phyloP scores from a whole-genome alignment of 2,797 vertebrate genomes.

The Bovichtus diacanthus region DNA sequence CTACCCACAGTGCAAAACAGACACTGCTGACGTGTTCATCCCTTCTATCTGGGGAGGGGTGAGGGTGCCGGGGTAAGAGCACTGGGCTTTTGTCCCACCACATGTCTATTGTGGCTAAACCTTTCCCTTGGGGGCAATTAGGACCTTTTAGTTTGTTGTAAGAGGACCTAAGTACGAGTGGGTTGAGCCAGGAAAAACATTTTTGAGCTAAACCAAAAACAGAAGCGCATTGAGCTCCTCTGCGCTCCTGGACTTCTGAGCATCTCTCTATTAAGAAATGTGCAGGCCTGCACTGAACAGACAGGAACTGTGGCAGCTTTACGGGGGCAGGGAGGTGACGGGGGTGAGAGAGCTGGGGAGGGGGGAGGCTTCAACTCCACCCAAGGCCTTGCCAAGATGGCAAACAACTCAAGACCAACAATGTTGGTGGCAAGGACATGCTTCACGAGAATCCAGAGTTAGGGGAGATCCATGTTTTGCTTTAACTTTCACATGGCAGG shows the following conservation, averaged over 20 bases:
- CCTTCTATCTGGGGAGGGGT: slow-evolving; percentile 88
- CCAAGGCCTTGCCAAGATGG: slow-evolving; percentile 72
- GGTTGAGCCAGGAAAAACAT: slow-evolving; percentile 95
- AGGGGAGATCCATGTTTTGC: slow-evolving; percentile 68
- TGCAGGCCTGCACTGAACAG: slow-evolving; percentile 87
- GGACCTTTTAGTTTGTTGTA: slow-evolving; percentile 97
- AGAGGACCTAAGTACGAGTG: slow-evolving; percentile 94
- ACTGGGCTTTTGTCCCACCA: slow-evolving; percentile 95
- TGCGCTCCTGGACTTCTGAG: slow-evolving; percentile 82
- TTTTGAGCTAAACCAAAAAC: slow-evolving; percentile 95
- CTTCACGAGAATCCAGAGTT: slow-evolving; percentile 65
- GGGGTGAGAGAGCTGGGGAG: slow-evolving; percentile 57
- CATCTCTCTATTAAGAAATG: slow-evolving; percentile 92
- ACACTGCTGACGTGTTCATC: slow-evolving; percentile 89
- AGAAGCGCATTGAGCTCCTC: slow-evolving; percentile 92
- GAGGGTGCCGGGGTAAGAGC: slow-evolving; percentile 77
- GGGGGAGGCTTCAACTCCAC: slow-evolving; percentile 58
- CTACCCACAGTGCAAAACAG: slow-evolving; percentile 79
- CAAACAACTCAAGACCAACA: slow-evolving; percentile 78
- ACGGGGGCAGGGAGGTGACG: slow-evolving; percentile 77
- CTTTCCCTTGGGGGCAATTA: slow-evolving; percentile 94
- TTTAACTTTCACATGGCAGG: slow-evolving; percentile 68
- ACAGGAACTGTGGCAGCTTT: slow-evolving; percentile 88
- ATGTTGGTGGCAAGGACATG: slow-evolving; percentile 79
- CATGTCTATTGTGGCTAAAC: slow-evolving; percentile 93